Evolutionary conservation across 2,888 invertebrate genomes (phyloP).

Genomic region (Junonia oenone): DNA sequence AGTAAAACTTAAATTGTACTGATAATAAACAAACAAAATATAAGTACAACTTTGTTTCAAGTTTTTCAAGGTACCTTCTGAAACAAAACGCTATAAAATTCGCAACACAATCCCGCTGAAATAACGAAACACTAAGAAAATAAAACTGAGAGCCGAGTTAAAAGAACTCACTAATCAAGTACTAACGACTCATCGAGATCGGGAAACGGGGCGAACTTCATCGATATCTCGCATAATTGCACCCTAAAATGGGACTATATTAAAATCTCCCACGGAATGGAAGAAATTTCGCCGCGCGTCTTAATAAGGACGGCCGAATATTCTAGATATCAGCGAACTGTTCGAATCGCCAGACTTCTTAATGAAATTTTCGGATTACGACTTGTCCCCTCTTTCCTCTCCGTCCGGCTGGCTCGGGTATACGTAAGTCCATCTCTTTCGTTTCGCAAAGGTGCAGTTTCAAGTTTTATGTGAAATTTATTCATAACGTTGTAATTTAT

Average conservation of each 20-base stretch:
- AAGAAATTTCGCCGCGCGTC: slow-evolving; percentile 58
- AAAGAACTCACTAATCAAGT: slow-evolving; percentile 40
- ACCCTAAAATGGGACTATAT: slow-evolving; percentile 53
- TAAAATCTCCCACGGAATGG: slow-evolving; percentile 57
- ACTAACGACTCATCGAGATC: slow-evolving; percentile 40
- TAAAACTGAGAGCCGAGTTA: slow-evolving; percentile 20
- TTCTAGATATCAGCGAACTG: slow-evolving; percentile 71
- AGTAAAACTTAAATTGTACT: too few relatives aligned
- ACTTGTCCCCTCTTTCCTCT: slow-evolving; percentile 47
- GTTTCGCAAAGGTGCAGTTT: slow-evolving; percentile 72
- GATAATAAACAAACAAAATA: too few relatives aligned
- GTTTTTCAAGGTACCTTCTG: not conserved
- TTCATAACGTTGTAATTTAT: slow-evolving; percentile 80
- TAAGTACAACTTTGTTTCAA: too few relatives aligned
- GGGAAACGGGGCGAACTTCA: slow-evolving; percentile 32
- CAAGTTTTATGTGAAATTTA: slow-evolving; percentile 80
- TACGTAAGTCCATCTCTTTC: slow-evolving; percentile 50
- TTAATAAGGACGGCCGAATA: slow-evolving; percentile 68
- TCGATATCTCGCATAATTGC: slow-evolving; percentile 53
- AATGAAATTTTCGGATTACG: slow-evolving; percentile 79
- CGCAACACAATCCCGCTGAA: not conserved
- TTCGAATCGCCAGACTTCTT: slow-evolving; percentile 72
- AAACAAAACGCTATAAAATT: not conserved
- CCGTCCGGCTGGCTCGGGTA: slow-evolving; percentile 35
- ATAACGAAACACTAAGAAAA: slow-evolving; percentile 10